Percentiles rank a stretch among this genome's conserved stretches.
phyloP scores from a whole-genome alignment of 2,888 invertebrate species.

The Pseudanteris insignis region DNA sequence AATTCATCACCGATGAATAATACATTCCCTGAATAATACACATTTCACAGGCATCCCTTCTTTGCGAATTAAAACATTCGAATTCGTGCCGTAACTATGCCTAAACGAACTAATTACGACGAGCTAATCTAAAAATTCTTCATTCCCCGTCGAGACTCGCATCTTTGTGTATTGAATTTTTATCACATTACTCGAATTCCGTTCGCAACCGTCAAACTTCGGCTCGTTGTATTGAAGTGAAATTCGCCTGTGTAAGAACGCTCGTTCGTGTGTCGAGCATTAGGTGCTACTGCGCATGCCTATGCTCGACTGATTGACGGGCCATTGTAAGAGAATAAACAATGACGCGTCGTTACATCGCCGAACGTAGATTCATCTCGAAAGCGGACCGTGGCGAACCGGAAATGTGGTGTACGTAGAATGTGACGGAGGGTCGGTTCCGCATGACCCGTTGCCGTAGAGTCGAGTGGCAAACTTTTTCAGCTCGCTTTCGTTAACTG shows the following conservation, averaged over 20 bases:
- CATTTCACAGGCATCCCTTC: too few relatives aligned
- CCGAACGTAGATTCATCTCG: slow-evolving; percentile 41
- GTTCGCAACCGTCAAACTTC: slow-evolving; percentile 28
- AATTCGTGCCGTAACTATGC: too few relatives aligned
- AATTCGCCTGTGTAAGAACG: slow-evolving; percentile 43
- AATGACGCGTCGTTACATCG: slow-evolving; percentile 40
- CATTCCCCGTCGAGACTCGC: neutral
- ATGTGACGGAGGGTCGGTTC: slow-evolving; percentile 18
- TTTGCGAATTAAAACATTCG: too few relatives aligned
- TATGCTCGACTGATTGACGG: slow-evolving; percentile 36
- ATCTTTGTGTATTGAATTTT: slow-evolving; percentile 15
- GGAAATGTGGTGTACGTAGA: slow-evolving; percentile 31
- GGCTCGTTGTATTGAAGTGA: slow-evolving; percentile 33
- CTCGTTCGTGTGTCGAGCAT: too few relatives aligned
- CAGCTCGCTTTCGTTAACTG: slow-evolving; percentile 27
- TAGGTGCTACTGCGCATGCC: slow-evolving; percentile 31
- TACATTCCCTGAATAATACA: too few relatives aligned
- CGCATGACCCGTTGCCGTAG: slow-evolving; percentile 31
- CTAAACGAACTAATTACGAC: neutral
- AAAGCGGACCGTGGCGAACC: slow-evolving; percentile 30
- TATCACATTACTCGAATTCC: slow-evolving; percentile 31
- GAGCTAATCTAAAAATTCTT: neutral
- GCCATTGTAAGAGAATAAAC: slow-evolving; percentile 45
- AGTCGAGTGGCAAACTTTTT: slow-evolving; percentile 48
- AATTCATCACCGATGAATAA: too few relatives aligned